A percentile compares a stretch with the other conserved stretches of the same genome.
Evolutionary conservation across 1,140 invertebrate species (phyloP).

Genomic region (Drosophila rhopaloa): DNA sequence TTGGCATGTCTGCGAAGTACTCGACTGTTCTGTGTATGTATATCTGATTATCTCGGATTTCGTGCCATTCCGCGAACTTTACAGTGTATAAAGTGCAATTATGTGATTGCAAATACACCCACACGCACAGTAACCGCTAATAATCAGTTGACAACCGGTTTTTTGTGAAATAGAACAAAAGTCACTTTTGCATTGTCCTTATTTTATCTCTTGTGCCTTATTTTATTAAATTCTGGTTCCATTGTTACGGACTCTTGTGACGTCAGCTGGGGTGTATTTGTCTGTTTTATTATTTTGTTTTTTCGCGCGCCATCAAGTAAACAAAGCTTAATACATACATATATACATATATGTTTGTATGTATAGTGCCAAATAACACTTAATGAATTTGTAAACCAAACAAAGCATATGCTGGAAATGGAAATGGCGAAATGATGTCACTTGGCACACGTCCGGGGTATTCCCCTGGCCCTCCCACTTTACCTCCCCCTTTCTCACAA

Average conservation of each 20-base stretch:
- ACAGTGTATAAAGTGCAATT: not conserved
- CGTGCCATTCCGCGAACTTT: not conserved
- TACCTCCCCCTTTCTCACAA: not conserved
- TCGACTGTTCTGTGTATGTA: constrained; percentile 7
- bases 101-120: constrained; percentile 1
- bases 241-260: constrained; percentile 8
- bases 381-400: constrained; percentile 44
- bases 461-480: not conserved
- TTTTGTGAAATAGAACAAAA: not conserved
- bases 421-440: constrained; percentile 37
- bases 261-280: constrained; percentile 2
- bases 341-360: too few species aligned
- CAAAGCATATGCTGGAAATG: constrained; percentile 34
- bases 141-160: constrained; percentile 32
- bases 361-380: constrained; percentile 28
- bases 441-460: constrained; percentile 14
- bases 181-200: not conserved
- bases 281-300: constrained; percentile 7
- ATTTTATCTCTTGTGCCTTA: not conserved
- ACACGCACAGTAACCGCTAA: constrained; percentile 2
- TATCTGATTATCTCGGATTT: constrained; percentile 15
- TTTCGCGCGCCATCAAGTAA: constrained; percentile 5
- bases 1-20: not conserved
- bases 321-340: not conserved
- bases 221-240: constrained; percentile 2